Conservation (phyloP, 2,888 invertebrate species). For the Tipula vernalis region DNA sequence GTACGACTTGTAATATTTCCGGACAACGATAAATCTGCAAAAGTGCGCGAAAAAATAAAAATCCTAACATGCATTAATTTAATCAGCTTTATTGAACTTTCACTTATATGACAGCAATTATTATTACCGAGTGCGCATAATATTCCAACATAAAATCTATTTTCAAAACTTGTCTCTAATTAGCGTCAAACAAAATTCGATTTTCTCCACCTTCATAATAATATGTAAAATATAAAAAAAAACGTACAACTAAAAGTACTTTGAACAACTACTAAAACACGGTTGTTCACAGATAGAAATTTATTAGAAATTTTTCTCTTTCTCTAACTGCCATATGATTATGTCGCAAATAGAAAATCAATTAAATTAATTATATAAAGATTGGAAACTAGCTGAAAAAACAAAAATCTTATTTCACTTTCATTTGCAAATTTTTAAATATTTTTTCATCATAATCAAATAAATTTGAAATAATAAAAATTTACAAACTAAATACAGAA, state of each 20-base stretch:
- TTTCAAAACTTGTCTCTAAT: background rate
- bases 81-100: background rate
- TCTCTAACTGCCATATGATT: background rate
- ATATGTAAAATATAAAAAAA: background rate
- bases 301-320: background rate
- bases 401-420: background rate
- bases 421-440: background rate
- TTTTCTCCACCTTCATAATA: background rate
- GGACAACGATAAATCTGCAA: no score
- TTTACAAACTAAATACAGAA: background rate
- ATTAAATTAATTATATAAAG: background rate
- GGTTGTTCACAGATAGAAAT: background rate
- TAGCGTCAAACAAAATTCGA: background rate
- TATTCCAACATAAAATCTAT: background rate
- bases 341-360: background rate
- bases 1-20: no score
- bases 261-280: background rate
- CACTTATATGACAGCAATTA: background rate
- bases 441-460: background rate
- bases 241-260: background rate
- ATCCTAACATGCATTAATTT: background rate
- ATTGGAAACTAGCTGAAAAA: background rate
- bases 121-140: background rate
- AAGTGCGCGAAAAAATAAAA: background rate
- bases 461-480: background rate